Evolutionary conservation across 1,140 invertebrate genomes (phyloP).

Genomic region (Mya arenaria): DNA sequence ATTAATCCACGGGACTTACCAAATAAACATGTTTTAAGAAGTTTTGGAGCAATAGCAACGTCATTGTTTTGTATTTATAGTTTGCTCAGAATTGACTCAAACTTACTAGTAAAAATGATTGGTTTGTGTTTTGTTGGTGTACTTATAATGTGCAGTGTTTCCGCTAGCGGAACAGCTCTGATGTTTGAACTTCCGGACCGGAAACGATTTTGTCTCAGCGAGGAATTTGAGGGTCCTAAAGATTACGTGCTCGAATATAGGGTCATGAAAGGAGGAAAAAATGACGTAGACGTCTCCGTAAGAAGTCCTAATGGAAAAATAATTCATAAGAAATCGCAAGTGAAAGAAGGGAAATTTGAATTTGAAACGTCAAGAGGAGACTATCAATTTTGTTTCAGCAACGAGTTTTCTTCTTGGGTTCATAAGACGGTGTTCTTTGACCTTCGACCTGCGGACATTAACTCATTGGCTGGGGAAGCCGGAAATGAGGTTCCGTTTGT

Average conservation of each 20-base stretch:
- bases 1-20: too few relatives aligned
- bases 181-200: constrained; percentile 69
- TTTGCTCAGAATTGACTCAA: too few relatives aligned
- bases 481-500: constrained; percentile 66
- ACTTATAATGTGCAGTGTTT: not conserved
- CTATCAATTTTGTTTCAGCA: constrained; percentile 96
- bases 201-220: constrained; percentile 63
- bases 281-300: constrained; percentile 97
- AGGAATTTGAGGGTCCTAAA: constrained; percentile 61
- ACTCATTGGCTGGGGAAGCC: constrained; percentile 85
- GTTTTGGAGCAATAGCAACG: too few relatives aligned
- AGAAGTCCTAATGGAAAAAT: constrained; percentile 94
- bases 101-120: too few relatives aligned
- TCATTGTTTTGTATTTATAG: too few relatives aligned
- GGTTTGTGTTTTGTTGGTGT: too few relatives aligned
- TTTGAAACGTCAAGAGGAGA: constrained; percentile 90
- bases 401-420: constrained; percentile 99
- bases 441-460: constrained; percentile 92
- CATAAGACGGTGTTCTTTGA: constrained; percentile 99
- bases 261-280: constrained; percentile 98
- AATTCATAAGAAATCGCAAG: constrained; percentile 94
- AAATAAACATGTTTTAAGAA: too few relatives aligned
- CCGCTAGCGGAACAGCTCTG: constrained; percentile 51
- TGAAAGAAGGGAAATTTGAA: constrained; percentile 93
- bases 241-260: constrained; percentile 79